Evolutionary conservation across 2,113 vertebrate species (phyloP), one percentile per base, ranked within the genome.

Genomic region (Mus musculus): DNA sequence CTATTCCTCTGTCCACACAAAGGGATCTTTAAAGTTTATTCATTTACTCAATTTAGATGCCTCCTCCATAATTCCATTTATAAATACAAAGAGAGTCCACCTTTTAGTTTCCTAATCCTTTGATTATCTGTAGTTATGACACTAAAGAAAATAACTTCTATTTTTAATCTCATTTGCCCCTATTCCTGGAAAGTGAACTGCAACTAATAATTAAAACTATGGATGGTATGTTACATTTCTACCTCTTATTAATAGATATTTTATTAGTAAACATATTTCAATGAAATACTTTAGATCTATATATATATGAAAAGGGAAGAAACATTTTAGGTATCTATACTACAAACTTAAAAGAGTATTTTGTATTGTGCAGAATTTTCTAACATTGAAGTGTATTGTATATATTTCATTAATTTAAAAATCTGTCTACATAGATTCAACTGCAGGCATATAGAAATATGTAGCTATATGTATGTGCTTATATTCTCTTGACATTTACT

Each of bases 71-170:
- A 42, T 73, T 95, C 13, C 17, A 91, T 22, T 49, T 84, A 36
- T 67, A 87, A 67, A 22, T 67, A 59, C 12, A 26, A 71, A 26
- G 2, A 0, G 90, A 85, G 24, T 90, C 16, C 24, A 88, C 13
- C 28, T 93, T 94, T 95, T 49, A n/a, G 6, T 86, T n/a, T 7
- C 24, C 87, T 91, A 93, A 82, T 69, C 67, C 10, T 75, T 61
- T 69, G 49, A 49, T 91, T 2, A 13, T 63, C 69, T 67, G 7
- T 80, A 71, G 49, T 56, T 96, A 26, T 75, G 9, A 0, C 30
- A 28, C 7, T 30, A 63, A 13, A 75, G 30, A 75, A 88, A 90
- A 65, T 30, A 94, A 87, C 10, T 77, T 17, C 59, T 52, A 61
- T 61, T 93, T 80, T 54, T 17, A 93, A 72, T 17, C 5, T 54